Base-by-base conservation (phyloP, 2,113 vertebrate species). In the Irena cyanogastra region DNA sequence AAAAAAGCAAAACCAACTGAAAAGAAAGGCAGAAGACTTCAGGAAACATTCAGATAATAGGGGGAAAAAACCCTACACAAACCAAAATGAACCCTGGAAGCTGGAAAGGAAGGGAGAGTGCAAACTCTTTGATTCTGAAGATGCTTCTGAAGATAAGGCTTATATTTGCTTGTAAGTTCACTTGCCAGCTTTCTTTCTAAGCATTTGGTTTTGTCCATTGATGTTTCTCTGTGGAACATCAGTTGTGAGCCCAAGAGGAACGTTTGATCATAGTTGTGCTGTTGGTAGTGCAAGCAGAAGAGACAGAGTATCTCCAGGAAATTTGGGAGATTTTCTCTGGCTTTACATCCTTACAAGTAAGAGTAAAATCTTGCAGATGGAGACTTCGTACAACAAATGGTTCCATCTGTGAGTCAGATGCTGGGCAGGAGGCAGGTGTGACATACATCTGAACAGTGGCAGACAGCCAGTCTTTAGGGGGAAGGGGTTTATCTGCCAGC, bases 401-500 rank as follows among this genome's bases (percentile, higher is more conserved):
- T 81, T 92, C 76, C 83, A 93, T 90, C 65, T 93, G 93, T 93
- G 90, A 96, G 85, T 90, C 93, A 90, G 90, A 93, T 81, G 72
- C 79, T 83, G 66, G 89, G 90, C 75, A 90, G 71, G 52, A 93
- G 83, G 52, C 83, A 97, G 90, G 71, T 92, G 91, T 90, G 86
- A 91, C 60, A 90, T 74, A 70, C 75, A 83, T 92, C 76, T 95
- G 89, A 94, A 26, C 82, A 77, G 85, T 83, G 85, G 82, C 90
- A 92, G 76, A 31, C 42, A 70, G 82, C 49, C 92, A 96, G 68
- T 45, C 76, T 80, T 92, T 22, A 81, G 31, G 33, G 27, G 8
- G 14, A 80, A 35, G 64, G 39, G 16, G 20, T 21, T 83, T 68
- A 41, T 77, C 69, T 95, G 83, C 79, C 56, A 87, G 17, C 61